Base-by-base conservation (phyloP, 2,797 vertebrate species). In the Rhinogobio ventralis region DNA sequence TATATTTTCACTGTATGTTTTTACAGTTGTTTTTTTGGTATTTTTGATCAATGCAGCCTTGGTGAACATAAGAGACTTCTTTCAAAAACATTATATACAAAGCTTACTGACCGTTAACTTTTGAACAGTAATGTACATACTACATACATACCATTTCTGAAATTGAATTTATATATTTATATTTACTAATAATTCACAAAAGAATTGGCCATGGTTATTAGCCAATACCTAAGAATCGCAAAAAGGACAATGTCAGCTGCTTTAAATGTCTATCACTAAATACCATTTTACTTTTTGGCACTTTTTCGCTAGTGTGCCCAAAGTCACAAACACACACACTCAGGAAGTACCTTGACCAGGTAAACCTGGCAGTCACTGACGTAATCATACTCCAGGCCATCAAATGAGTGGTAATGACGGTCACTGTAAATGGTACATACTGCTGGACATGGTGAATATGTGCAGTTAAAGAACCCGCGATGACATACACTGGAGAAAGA, bases 331-430 rank as follows among this genome's bases (percentile, higher is more conserved):
- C 30, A 67, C 30, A 76, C 45, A 68, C 49, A 71, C 11, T 57
- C 36, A 57, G 51, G 15, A 76, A 60, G 42, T 85, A 98, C 98
- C 96, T 99, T 99, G 71, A 99, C 91, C 88, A 99, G 92, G 88
- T 97, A 99, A 76, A 96, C 96, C 90, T 99, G 98, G 90, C 98
- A 99, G 93, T 99, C 97, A 71, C 97, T 97, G 91, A 96, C 91
- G 87, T 98, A 99, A 90, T 99, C 98, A 86, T 99, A 99, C 85
- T 99, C 98, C 53, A 99, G 85, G 4, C 98, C 98, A 13, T 99
- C 98, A 77, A 99, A 99, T 64, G 98, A 98, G 87, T 98, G 96
- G 91, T 99, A 99, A 90, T 99, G 98, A 15, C 98, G 93, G 90
- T 99, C 98, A 13, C 98, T 99, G 90, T 99, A 99, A 71, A 98